Conservation (phyloP, 2,888 invertebrate species). For the Volucella zonaria region DNA sequence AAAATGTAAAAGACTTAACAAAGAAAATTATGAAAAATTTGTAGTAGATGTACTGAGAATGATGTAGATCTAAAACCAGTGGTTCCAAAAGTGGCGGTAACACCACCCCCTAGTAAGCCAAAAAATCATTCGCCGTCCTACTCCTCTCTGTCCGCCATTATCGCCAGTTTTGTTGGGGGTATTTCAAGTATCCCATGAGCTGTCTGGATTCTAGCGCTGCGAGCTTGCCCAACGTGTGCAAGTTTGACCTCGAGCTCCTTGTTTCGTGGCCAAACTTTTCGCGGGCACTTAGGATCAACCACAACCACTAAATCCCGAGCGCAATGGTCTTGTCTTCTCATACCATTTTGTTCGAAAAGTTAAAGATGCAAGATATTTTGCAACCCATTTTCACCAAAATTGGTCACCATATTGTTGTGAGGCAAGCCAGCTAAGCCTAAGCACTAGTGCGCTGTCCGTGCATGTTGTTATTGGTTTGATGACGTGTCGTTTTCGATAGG, state of each 20-base stretch:
- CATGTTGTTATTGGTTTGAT: no score
- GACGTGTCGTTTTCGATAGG: no score
- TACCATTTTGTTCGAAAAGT: no score
- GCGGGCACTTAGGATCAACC: no score
- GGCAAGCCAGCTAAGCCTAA: slow-evolving; percentile 26
- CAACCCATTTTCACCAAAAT: no score
- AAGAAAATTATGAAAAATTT: no score
- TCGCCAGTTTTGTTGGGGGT: slow-evolving; percentile 30
- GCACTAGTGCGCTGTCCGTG: slow-evolving; percentile 8
- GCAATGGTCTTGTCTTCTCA: no score
- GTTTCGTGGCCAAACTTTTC: slow-evolving; percentile 72
- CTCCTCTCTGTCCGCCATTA: slow-evolving; percentile 37
- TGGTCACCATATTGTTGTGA: slow-evolving; percentile 39
- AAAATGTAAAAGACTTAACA: no score
- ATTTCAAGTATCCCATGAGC: slow-evolving; percentile 24
- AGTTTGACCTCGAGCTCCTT: slow-evolving; percentile 59
- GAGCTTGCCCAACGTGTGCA: slow-evolving; percentile 71
- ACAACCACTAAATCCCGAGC: no score
- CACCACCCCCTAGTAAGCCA: slow-evolving; percentile 55
- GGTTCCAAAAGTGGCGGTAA: slow-evolving; percentile 28
- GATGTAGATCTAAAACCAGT: no score
- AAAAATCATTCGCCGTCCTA: slow-evolving; percentile 53
- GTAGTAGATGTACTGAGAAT: no score
- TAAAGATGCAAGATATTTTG: no score
- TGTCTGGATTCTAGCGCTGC: slow-evolving; percentile 43